Conservation (phyloP, 2,888 invertebrate genomes). For the Heteromurus nitidus region DNA sequence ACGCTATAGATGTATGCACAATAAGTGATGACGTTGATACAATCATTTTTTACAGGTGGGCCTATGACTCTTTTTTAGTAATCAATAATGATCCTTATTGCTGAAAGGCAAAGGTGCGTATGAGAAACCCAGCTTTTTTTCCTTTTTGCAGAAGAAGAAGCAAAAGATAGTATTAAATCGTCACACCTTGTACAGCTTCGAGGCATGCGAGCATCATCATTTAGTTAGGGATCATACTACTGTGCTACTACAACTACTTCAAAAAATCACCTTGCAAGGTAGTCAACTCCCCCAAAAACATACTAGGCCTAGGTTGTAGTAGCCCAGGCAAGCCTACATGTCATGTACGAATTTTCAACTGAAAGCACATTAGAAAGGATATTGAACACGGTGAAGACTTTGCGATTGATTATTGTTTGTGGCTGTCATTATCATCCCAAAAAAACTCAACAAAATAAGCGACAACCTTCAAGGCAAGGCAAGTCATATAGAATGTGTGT, state of each 20-base stretch:
- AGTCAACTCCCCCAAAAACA: constrained; percentile 29
- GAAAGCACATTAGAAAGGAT: constrained; percentile 1
- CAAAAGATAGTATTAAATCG: too few species aligned
- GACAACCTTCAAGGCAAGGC: constrained; percentile 34
- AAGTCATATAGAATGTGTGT: neutral
- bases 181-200: too few species aligned
- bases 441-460: constrained; percentile 3
- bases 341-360: too few species aligned
- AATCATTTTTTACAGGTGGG: too few species aligned
- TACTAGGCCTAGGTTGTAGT: neutral
- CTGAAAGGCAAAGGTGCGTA: too few species aligned
- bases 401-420: constrained; percentile 12
- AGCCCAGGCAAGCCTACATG: too few species aligned
- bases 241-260: neutral
- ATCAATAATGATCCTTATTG: too few species aligned
- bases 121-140: too few species aligned
- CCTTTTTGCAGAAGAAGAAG: too few species aligned
- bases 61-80: too few species aligned
- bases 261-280: constrained; percentile 56
- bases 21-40: too few species aligned
- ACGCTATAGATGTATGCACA: too few species aligned
- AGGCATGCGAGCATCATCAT: neutral
- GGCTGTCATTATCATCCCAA: constrained; percentile 16
- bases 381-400: constrained; percentile 2
- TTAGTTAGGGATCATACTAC: neutral